These are phyloP conservation scores for Pocillopora damicornis DNA, from an alignment of 64 coral and sea anemone species.

Conservation along the genomic window DNA sequence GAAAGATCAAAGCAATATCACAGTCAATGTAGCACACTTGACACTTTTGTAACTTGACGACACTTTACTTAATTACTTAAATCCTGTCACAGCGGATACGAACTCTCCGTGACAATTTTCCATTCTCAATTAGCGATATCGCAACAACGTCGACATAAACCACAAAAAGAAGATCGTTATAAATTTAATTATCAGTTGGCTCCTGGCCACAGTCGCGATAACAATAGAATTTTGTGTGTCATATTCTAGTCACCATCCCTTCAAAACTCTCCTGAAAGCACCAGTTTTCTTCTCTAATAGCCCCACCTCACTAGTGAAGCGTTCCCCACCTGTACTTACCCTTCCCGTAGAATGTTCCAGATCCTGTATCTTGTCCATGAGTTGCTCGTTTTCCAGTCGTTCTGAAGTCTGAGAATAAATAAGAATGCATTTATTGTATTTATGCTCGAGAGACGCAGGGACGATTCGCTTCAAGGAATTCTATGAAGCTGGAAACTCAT, in stretches of 20 bases:
- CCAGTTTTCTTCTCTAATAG: background rate
- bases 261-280: no score
- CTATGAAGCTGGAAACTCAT: background rate
- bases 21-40: background rate
- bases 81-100: background rate
- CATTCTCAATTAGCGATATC: background rate
- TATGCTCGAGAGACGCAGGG: background rate
- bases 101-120: background rate
- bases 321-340: background rate
- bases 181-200: no score
- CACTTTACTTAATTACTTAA: background rate
- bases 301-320: background rate
- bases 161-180: no score
- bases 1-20: background rate
- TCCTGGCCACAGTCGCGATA: no score
- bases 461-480: background rate
- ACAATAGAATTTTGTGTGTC: no score
- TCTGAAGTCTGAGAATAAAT: background rate
- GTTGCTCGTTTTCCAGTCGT: conserved; percentile 9
- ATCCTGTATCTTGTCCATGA: conserved; percentile 23
- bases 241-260: no score
- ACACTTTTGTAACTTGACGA: background rate
- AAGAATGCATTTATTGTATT: background rate
- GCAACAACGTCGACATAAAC: background rate
- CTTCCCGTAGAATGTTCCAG: background rate